Percentiles rank a stretch among this genome's conserved stretches.
phyloP scores from a whole-genome alignment of 2,113 vertebrate genomes.

The Scopus umbretta region DNA sequence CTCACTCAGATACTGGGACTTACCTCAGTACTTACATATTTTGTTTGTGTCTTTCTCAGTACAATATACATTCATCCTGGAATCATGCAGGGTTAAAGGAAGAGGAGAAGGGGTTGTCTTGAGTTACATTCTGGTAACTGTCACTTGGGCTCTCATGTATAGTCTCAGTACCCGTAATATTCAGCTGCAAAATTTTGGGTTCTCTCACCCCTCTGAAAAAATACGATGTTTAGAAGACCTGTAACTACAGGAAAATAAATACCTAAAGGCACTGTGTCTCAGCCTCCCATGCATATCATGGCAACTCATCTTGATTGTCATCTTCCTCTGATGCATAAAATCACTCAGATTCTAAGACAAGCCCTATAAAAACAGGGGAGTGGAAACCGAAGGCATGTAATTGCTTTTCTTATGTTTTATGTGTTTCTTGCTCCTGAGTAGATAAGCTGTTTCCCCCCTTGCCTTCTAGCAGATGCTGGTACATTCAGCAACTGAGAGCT shows the following conservation, averaged over 20 bases:
- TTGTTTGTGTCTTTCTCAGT: neutral
- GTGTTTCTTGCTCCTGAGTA: neutral
- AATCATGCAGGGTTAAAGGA: neutral
- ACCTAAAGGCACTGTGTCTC: neutral
- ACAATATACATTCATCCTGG: fast-evolving
- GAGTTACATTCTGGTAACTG: neutral
- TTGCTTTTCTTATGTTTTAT: conserved; percentile 48
- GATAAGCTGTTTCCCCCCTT: neutral
- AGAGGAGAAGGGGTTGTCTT: neutral
- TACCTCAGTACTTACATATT: neutral
- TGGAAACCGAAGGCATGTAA: conserved; percentile 40
- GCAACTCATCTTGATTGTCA: neutral
- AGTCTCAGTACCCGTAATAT: neutral
- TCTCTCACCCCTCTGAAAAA: neutral
- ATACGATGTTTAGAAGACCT: neutral
- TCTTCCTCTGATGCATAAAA: neutral
- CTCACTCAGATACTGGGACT: neutral
- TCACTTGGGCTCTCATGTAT: neutral
- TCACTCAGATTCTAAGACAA: conserved; percentile 9
- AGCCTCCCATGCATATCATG: neutral
- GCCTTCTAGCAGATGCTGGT: neutral
- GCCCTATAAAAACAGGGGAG: conserved; percentile 20
- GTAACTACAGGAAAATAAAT: neutral
- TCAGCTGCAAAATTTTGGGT: neutral
- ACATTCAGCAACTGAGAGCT: neutral